Percentiles rank a stretch among this genome's conserved stretches.
phyloP scores from a whole-genome alignment of 1,140 invertebrate species.

The Lanistes nyassanus region DNA sequence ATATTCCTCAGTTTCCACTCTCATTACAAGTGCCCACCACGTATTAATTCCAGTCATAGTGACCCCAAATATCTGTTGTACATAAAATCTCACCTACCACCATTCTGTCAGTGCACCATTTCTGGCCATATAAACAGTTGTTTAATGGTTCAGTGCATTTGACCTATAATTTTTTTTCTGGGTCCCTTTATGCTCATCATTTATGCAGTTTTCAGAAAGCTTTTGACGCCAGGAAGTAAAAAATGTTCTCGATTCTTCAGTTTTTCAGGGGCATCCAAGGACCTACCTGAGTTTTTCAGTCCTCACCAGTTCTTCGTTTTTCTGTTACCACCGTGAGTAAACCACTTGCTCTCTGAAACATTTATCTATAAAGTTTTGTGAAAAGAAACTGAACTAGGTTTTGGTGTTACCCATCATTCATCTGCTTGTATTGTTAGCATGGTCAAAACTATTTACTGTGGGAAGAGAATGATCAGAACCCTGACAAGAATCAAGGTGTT shows the following conservation, averaged over 20 bases:
- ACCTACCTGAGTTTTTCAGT: conserved; percentile 34
- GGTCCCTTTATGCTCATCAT: not conserved
- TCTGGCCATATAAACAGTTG: not conserved
- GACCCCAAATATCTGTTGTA: too few species aligned
- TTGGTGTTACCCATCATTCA: not conserved
- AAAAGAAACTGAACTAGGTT: not conserved
- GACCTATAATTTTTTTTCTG: not conserved
- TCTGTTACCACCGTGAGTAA: conserved; percentile 54
- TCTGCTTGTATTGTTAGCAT: not conserved
- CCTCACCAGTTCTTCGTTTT: conserved; percentile 52
- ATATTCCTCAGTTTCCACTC: too few species aligned
- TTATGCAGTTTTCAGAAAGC: not conserved
- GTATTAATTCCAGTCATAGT: too few species aligned
- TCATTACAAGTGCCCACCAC: too few species aligned
- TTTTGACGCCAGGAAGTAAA: too few species aligned
- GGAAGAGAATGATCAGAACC: too few species aligned
- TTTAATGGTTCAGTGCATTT: not conserved
- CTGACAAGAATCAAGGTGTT: too few species aligned
- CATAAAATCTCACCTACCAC: not conserved
- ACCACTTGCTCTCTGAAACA: not conserved
- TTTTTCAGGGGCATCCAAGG: conserved; percentile 29
- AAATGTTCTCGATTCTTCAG: conserved; percentile 38
- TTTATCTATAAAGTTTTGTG: not conserved
- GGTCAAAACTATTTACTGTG: not conserved
- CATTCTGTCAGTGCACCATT: not conserved